Percentiles rank a stretch among this genome's conserved stretches.
Evolutionary conservation across 2,888 invertebrate species (phyloP).

Genomic region (Drosophila lacicola): DNA sequence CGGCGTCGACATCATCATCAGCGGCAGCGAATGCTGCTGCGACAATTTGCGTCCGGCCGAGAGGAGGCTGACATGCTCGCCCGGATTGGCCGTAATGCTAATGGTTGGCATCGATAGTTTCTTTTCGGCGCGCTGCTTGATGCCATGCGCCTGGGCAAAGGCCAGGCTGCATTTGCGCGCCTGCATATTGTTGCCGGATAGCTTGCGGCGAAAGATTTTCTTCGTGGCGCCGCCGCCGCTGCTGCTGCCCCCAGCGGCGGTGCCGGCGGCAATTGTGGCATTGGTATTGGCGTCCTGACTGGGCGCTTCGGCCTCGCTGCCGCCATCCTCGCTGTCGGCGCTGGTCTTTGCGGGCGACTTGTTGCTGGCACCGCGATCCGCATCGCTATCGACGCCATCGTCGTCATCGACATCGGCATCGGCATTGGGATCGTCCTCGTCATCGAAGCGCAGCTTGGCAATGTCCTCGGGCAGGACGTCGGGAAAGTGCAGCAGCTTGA

Average conservation of each 20-base stretch:
- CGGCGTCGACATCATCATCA: conserved; percentile 33
- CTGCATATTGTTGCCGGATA: conserved; percentile 81
- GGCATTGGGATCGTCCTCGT: conserved; percentile 48
- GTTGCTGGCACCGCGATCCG: conserved; percentile 10
- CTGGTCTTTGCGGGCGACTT: conserved; percentile 12
- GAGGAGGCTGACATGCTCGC: conserved; percentile 62
- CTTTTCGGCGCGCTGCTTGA: conserved; percentile 72
- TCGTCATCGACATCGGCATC: conserved; percentile 50
- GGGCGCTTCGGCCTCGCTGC: conserved; percentile 14
- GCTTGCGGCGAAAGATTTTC: conserved; percentile 82
- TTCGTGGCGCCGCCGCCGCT: conserved; percentile 50
- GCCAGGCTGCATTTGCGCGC: conserved; percentile 83
- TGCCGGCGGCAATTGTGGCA: background rate
- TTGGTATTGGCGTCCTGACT: conserved; percentile 25
- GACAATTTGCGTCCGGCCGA: conserved; percentile 57
- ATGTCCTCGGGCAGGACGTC: conserved; percentile 84
- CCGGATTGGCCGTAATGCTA: conserved; percentile 68
- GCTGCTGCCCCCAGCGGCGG: background rate
- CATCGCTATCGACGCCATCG: conserved; percentile 36
- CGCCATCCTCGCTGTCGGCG: conserved; percentile 49
- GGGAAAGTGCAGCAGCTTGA: conserved; percentile 84
- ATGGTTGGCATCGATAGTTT: conserved; percentile 79
- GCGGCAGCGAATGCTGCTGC: conserved; percentile 55
- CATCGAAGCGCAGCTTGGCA: conserved; percentile 82
- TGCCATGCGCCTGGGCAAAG: conserved; percentile 84